A percentile compares a stretch with the other conserved stretches of the same genome.
phyloP scores from a whole-genome alignment of 2,888 invertebrate species.

The Protonemura montana region DNA sequence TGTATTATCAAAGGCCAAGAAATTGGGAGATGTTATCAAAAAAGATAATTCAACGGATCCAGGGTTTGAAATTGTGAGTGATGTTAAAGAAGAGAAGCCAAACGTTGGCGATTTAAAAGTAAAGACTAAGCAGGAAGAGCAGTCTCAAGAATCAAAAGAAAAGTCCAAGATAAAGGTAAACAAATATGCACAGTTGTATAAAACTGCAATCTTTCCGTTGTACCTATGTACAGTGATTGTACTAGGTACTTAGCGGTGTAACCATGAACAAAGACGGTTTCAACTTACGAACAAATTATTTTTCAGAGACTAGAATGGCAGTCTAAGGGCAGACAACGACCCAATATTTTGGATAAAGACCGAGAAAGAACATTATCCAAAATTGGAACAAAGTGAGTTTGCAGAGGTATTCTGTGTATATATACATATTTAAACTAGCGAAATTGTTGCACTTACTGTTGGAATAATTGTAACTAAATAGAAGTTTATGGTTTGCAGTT shows the following conservation, averaged over 20 bases:
- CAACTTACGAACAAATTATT: constrained; percentile 32
- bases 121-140: constrained; percentile 46
- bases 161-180: constrained; percentile 25
- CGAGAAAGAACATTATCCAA: constrained; percentile 78
- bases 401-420: too few relatives aligned
- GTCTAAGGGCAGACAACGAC: constrained; percentile 74
- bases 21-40: constrained; percentile 65
- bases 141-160: neutral
- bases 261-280: neutral
- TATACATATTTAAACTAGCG: too few relatives aligned
- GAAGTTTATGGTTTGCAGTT: too few relatives aligned
- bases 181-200: too few relatives aligned
- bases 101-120: constrained; percentile 48
- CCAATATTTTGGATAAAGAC: constrained; percentile 77
- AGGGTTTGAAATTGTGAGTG: constrained; percentile 74
- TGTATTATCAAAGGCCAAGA: constrained; percentile 82
- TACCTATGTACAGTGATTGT: too few relatives aligned
- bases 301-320: constrained; percentile 68
- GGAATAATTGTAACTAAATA: too few relatives aligned
- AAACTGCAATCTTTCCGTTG: too few relatives aligned
- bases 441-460: too few relatives aligned
- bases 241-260: too few relatives aligned
- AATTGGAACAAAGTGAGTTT: constrained; percentile 77
- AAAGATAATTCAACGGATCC: constrained; percentile 61
- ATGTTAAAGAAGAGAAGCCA: constrained; percentile 58